Percentiles rank a stretch among this genome's conserved stretches.
Conservation (phyloP, 2,113 vertebrate species). For the Tapirus terrestris region DNA sequence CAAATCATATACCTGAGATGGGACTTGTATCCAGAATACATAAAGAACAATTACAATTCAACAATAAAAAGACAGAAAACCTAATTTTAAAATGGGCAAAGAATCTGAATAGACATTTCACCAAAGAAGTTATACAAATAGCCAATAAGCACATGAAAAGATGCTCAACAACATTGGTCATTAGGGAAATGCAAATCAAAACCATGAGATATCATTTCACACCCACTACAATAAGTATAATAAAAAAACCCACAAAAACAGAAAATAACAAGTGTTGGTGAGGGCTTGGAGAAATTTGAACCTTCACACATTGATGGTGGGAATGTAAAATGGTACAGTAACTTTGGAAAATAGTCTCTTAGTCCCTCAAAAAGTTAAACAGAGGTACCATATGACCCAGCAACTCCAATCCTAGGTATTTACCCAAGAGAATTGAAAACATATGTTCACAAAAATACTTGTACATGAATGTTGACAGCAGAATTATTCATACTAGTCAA, state of each 20-base stretch:
- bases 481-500: neutral
- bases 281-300: neutral
- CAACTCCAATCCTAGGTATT: neutral
- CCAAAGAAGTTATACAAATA: neutral
- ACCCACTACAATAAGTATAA: neutral
- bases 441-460: neutral
- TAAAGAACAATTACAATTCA: neutral
- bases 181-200: conserved; percentile 24
- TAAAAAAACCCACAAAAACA: neutral
- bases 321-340: neutral
- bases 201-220: neutral
- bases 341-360: neutral
- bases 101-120: neutral
- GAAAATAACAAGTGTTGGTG: neutral
- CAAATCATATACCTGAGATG: neutral
- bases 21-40: neutral
- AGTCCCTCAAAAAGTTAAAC: neutral
- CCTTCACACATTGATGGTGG: neutral
- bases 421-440: neutral
- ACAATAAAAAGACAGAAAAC: neutral
- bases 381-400: neutral
- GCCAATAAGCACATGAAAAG: neutral
- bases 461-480: neutral
- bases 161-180: neutral
- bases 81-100: neutral